A percentile compares a stretch with the other conserved stretches of the same genome.
Evolutionary conservation across 2,797 vertebrate species (phyloP).

Genomic region (Periparus ater): DNA sequence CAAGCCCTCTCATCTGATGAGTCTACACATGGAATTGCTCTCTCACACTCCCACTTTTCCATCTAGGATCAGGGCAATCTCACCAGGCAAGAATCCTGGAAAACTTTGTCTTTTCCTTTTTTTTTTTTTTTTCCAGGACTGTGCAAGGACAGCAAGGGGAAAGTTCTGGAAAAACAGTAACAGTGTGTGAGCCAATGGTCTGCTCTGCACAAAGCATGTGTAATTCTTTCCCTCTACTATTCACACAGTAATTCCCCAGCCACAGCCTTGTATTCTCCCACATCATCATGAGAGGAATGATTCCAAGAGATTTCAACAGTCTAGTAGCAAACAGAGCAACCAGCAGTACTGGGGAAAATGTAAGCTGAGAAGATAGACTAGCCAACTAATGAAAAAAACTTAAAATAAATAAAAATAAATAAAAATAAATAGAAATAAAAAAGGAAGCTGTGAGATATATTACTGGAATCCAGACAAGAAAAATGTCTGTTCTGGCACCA

Average conservation of each 20-base stretch:
- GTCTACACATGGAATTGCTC: neutral
- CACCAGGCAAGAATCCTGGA: slow-evolving; percentile 50
- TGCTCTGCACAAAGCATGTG: slow-evolving; percentile 22
- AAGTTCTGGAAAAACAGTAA: slow-evolving; percentile 13
- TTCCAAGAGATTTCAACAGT: slow-evolving; percentile 30
- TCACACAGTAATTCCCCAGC: slow-evolving; percentile 33
- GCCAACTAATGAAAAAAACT: neutral
- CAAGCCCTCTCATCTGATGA: neutral
- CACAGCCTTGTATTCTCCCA: slow-evolving; percentile 3
- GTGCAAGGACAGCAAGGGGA: neutral
- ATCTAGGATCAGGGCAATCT: neutral
- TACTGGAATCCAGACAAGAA: slow-evolving; percentile 48
- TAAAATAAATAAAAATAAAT: neutral
- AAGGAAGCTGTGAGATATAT: neutral
- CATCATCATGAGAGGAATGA: slow-evolving; percentile 31
- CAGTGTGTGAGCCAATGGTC: neutral
- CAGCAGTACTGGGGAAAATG: neutral
- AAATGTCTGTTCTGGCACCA: slow-evolving; percentile 49
- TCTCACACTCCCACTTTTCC: neutral
- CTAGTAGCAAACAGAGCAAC: neutral
- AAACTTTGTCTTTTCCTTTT: neutral
- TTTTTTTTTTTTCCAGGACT: neutral
- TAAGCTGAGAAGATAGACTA: neutral
- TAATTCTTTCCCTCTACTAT: slow-evolving; percentile 47
- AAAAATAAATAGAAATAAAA: neutral